Percentiles rank a stretch among this genome's conserved stretches.
Evolutionary conservation across 2,113 vertebrate species (phyloP).

Genomic region (Formicarius rufipectus): DNA sequence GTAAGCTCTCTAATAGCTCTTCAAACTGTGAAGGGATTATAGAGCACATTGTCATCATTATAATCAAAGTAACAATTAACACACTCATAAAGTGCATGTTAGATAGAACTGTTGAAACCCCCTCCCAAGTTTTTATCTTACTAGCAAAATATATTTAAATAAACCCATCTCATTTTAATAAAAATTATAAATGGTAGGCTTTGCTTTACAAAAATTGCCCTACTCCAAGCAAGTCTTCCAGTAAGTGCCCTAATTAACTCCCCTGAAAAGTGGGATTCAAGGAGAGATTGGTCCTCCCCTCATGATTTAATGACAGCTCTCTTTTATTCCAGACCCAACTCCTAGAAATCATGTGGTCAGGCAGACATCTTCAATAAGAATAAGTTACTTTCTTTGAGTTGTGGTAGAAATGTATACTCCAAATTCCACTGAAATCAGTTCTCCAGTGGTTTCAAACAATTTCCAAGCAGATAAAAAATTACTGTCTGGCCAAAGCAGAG

Average conservation of each 20-base stretch:
- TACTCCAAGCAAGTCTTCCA: neutral
- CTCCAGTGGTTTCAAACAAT: neutral
- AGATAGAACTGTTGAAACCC: neutral
- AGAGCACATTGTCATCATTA: constrained; percentile 36
- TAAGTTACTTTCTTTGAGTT: neutral
- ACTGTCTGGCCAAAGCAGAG: neutral
- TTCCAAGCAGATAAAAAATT: neutral
- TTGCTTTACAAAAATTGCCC: neutral
- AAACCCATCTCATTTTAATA: neutral
- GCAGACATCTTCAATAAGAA: neutral
- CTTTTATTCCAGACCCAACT: neutral
- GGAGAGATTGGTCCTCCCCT: neutral
- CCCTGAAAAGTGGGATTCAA: neutral
- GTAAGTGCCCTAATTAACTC: neutral
- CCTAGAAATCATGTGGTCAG: neutral
- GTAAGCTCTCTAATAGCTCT: constrained; percentile 35
- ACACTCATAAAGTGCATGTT: neutral
- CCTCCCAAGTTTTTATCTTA: neutral
- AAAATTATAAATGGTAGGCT: neutral
- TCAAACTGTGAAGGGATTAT: constrained; percentile 50
- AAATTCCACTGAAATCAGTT: neutral
- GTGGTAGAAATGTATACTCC: neutral
- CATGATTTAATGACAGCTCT: neutral
- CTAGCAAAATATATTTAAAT: neutral
- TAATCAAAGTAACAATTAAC: constrained; percentile 53